These are phyloP conservation scores for Alviniconcha strummeri DNA, from an alignment of 2,888 invertebrate species.

Conservation along the genomic window DNA sequence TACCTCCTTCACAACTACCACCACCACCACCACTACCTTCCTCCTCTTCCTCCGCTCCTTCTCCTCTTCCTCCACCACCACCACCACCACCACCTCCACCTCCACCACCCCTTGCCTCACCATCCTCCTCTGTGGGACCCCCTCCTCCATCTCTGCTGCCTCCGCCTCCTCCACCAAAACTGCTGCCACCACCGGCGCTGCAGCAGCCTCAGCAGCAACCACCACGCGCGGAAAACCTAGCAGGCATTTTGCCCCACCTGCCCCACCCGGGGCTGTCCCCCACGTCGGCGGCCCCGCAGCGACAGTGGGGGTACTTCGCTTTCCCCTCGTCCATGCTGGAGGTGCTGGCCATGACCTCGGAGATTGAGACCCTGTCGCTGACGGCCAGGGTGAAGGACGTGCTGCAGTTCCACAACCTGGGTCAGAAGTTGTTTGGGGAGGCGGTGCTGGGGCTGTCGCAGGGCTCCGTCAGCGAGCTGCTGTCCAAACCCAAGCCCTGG, in stretches of 20 bases:
- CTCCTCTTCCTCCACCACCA: slow-evolving; percentile 40
- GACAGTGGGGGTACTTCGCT: slow-evolving; percentile 78
- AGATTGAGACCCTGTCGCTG: slow-evolving; percentile 95
- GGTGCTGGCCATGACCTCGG: slow-evolving; percentile 96
- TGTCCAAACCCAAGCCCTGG: slow-evolving; percentile 99
- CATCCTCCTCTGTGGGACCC: slow-evolving; percentile 30
- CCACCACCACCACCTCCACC: slow-evolving; percentile 28
- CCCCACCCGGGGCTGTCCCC: slow-evolving; percentile 14
- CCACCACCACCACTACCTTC: slow-evolving; percentile 36
- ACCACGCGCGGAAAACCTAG: not conserved
- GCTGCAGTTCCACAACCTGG: slow-evolving; percentile 95
- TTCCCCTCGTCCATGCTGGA: slow-evolving; percentile 95
- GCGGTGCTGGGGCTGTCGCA: slow-evolving; percentile 96
- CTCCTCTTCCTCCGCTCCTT: slow-evolving; percentile 36
- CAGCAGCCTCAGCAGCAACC: slow-evolving; percentile 19
- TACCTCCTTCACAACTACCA: slow-evolving; percentile 35
- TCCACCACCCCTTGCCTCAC: slow-evolving; percentile 44
- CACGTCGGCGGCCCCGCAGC: slow-evolving; percentile 23
- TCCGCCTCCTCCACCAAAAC: slow-evolving; percentile 48
- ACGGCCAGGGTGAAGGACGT: slow-evolving; percentile 98
- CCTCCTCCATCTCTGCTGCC: slow-evolving; percentile 41
- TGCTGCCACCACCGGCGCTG: slow-evolving; percentile 32
- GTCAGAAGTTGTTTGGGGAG: slow-evolving; percentile 98
- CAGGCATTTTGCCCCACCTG: slow-evolving; percentile 7
- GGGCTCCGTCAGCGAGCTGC: slow-evolving; percentile 93